Evolutionary conservation across 2,797 vertebrate species (phyloP), one percentile per base, ranked within the genome.

Genomic region (Psittacula echo): DNA sequence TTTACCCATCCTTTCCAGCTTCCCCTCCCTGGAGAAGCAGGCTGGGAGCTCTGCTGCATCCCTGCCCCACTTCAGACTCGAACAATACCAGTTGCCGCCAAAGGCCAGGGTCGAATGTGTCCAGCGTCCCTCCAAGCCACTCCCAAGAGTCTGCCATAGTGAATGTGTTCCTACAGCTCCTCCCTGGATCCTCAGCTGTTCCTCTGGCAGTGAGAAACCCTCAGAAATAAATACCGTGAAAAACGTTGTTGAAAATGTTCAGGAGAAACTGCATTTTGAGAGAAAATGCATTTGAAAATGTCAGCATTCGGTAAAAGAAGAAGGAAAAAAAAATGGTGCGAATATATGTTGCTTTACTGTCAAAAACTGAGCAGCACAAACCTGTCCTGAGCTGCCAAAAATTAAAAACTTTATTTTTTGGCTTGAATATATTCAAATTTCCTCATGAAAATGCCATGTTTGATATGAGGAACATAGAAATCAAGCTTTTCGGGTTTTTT

Each of bases 331-430:
- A 95, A 82, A 92, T 85, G 56, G 94, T 96, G 96, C 19, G 90
- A 97, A 96, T 93, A 47, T 93, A 93, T 94, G 89, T 95, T 96
- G 72, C 89, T 94, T 97, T 92, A 80, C 96, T 96, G 95, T 95
- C 93, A 96, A 93, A 97, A 96, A 96, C 68, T 92, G 96, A 97
- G 93, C 96, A 96, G 92, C 78, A 87, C 45, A 95, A 96, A 96
- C 89, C 86, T 93, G 86, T 93, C 86, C 93, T 53, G 68, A 89
- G 87, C 84, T 95, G 93, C 90, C 95, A 97, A 85, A 91, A 95
- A 87, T 93, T 89, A 94, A 94, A 93, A 97, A 56, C 39, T 86
- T 91, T 88, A 64, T 89, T 84, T 90, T 96, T 95, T 95, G 47
- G 30, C 88, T 93, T 3, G 73, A 92, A 83, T 89, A 87, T 89